Conservation (phyloP, 2,113 vertebrate species). For the Chiloscyllium plagiosum region DNA sequence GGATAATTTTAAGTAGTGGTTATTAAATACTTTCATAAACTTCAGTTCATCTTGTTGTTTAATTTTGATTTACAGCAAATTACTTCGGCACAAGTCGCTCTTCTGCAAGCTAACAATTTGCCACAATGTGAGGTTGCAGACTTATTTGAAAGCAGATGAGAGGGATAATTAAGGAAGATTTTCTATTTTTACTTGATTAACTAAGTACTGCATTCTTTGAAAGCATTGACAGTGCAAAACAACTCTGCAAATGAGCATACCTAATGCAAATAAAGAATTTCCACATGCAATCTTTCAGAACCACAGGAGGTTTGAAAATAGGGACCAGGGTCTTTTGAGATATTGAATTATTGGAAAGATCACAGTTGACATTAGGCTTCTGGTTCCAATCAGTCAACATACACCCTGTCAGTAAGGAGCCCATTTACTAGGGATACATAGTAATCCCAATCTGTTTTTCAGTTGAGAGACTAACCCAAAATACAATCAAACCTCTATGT, state of each 20-base stretch:
- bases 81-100: not conserved
- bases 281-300: not conserved
- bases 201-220: not conserved
- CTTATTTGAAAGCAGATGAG: not conserved
- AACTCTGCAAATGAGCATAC: not conserved
- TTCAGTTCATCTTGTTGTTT: not conserved
- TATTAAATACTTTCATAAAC: not conserved
- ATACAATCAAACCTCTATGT: conserved; percentile 4
- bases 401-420: conserved; percentile 34
- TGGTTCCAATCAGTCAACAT: conserved; percentile 31
- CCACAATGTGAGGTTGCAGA: not conserved
- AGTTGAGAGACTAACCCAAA: not conserved
- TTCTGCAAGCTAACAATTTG: not conserved
- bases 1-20: not conserved
- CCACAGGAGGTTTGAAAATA: conserved; percentile 20
- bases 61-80: not conserved
- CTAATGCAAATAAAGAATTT: not conserved
- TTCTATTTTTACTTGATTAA: not conserved
- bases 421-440: conserved; percentile 19
- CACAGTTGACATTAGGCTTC: conserved; percentile 27
- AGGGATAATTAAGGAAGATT: not conserved
- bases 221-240: not conserved
- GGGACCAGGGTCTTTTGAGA: not conserved
- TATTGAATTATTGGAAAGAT: conserved; percentile 32
- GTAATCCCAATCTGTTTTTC: not conserved